Evolutionary conservation across 2,888 invertebrate species (phyloP), one percentile per base, ranked within the genome.

Genomic region (Noctua comes): DNA sequence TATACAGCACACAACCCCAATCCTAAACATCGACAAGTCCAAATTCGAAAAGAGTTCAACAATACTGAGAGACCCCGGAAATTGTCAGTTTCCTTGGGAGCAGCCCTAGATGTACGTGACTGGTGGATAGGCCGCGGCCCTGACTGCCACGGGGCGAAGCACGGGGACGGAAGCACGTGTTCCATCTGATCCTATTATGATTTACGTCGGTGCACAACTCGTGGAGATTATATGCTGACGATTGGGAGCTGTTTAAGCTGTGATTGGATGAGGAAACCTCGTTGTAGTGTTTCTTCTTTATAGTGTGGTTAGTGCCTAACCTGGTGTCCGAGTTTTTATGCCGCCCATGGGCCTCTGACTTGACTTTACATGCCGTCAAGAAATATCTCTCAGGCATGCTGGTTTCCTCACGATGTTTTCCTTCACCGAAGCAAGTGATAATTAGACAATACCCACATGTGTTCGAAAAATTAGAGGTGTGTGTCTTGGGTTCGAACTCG

Each of bases 131-230:
- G 79, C 77, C 82, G 77, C 68, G 78, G 71, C 73, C 70, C 66
- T 66, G 73, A 43, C 48, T 73, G 81, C 68, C 88, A 82, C 86
- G 85, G 77, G 87, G 74, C 76, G 40, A 48, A 81, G 65, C 88
- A 87, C 88, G 87, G 71, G 88, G 76, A 78, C 86, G 79, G 84
- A 88, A 88, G 84, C 88, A 88, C 88, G 84, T 86, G 88, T 66
- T 81, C 40, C 62, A 78, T 31, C 43, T 77, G 83, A 88, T 88
- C 88, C 83, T 81, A 88, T 88, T 88, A 88, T 86, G 86, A 88
- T 85, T 85, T 88, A 88, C 77, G 77, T 78, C 10, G 77, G 31
- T 51, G 73, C 69, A 62, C 57, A 54, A 65, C 85, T 69, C 75
- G 79, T 68, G 76, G 70, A 77, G 79, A 85, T 74, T 74, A 69